Base-by-base conservation (phyloP, 2,888 invertebrate genomes). In the Trachelus tabidus region DNA sequence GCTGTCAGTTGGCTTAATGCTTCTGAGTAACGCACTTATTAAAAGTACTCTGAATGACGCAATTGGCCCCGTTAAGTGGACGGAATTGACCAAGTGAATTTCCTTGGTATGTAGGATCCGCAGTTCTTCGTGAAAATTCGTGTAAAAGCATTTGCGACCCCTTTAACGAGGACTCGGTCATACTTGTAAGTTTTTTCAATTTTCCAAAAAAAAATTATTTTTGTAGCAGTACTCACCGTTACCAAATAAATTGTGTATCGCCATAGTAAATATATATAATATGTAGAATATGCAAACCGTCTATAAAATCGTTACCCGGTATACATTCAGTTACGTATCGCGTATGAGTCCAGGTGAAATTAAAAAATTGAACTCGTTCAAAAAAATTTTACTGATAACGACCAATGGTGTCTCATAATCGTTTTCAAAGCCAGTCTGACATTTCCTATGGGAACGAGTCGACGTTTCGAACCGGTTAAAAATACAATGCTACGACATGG, bases 1-100 rank as follows among this genome's bases (percentile, higher is more conserved):
- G 69, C 73, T 78, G 78, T 78, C 78, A 74, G 78, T 76, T 78
- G 34, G 40, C 75, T 75, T 78, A 73, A 78, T 78, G 56, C 78
- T 78, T 78, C 75, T 71, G 73, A 78, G 78, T 73, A 78, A 71
- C 56, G 68, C 75, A 75, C 34, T 56, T 40, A 11, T 77, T 37
- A 69, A 75, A 77, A 34, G 68, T 35, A 33, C 23, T 34, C 37
- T 34, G 73, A 73, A 78, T 78, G 78, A 78, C 78, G 78, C 68
- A 76, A 73, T 78, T 78, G 78, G 73, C 73, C 78, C 31, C 12
- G 12, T 76, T 73, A 78, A 78, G 75, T 75, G 78, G 75, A 73
- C 76, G 35, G 40, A 78, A 78, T 78, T 78, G 76, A 78, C 73
- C 78, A 34, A 34, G 34, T 73, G 75, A 31, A 68, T 9, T 30